A percentile compares a stretch with the other conserved stretches of the same genome.
Evolutionary conservation across 2,797 vertebrate species (phyloP).

Genomic region (Balearica regulorum): DNA sequence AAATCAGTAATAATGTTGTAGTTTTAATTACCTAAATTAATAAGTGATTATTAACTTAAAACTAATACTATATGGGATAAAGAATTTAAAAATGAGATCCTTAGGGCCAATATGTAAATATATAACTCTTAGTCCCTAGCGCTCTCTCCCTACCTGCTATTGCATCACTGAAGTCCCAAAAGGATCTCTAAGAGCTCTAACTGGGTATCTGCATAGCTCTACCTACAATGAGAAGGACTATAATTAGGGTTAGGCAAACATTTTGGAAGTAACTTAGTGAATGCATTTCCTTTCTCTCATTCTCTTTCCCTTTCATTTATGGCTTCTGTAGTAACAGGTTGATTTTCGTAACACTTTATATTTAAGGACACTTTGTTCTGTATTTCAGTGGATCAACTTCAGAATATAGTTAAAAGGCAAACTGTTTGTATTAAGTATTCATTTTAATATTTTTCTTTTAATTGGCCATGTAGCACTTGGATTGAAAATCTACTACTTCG

Average conservation of each 20-base stretch:
- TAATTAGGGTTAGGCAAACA: background rate
- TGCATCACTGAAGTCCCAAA: background rate
- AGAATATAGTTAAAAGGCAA: background rate
- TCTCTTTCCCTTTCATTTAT: background rate
- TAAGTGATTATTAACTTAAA: background rate
- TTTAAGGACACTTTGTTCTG: background rate
- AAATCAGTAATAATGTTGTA: background rate
- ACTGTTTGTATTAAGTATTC: background rate
- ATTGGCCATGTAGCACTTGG: background rate
- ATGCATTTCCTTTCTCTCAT: background rate
- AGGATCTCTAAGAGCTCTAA: background rate
- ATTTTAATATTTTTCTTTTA: background rate
- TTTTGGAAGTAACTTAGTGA: background rate
- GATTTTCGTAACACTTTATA: background rate
- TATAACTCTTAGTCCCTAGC: background rate
- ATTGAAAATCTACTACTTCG: background rate
- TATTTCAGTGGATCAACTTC: background rate
- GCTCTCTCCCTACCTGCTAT: background rate
- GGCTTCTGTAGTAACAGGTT: background rate
- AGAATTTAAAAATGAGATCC: background rate
- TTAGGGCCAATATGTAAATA: background rate
- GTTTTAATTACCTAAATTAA: background rate
- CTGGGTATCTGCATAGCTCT: background rate
- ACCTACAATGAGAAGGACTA: background rate
- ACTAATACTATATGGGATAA: background rate